A percentile compares a stretch with the other conserved stretches of the same genome.
These are phyloP conservation scores for Anguilla marmorata DNA, from an alignment of 2,797 vertebrate genomes.

Conservation along the genomic window DNA sequence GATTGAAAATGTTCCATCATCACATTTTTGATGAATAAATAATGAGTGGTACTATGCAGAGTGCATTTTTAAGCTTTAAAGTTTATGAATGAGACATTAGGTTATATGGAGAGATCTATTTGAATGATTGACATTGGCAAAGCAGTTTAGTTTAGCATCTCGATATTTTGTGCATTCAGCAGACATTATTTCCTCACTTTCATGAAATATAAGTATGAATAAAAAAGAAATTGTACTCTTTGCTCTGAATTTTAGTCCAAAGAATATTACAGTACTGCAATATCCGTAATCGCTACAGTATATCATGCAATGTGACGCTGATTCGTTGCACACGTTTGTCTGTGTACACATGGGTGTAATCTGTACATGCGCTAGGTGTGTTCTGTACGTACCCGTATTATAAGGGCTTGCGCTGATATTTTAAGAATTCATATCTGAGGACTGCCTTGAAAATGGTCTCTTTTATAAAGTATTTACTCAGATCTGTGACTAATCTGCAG, in stretches of 20 bases:
- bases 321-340: neutral
- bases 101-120: neutral
- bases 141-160: neutral
- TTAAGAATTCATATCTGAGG: neutral
- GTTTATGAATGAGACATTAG: neutral
- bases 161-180: neutral
- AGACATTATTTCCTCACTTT: neutral
- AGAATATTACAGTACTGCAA: neutral
- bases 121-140: neutral
- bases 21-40: constrained; percentile 21
- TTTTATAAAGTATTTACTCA: neutral
- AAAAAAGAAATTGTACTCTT: neutral
- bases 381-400: neutral
- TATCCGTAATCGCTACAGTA: neutral
- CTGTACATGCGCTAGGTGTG: neutral
- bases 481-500: neutral
- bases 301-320: constrained; percentile 1
- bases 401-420: neutral
- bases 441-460: neutral
- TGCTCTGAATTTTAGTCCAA: neutral
- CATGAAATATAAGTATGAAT: neutral
- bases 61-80: neutral
- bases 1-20: constrained; percentile 25
- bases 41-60: neutral
- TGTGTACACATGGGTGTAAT: neutral